Base-by-base conservation (phyloP, 2,888 invertebrate species). In the Mechanitis messenoides region DNA sequence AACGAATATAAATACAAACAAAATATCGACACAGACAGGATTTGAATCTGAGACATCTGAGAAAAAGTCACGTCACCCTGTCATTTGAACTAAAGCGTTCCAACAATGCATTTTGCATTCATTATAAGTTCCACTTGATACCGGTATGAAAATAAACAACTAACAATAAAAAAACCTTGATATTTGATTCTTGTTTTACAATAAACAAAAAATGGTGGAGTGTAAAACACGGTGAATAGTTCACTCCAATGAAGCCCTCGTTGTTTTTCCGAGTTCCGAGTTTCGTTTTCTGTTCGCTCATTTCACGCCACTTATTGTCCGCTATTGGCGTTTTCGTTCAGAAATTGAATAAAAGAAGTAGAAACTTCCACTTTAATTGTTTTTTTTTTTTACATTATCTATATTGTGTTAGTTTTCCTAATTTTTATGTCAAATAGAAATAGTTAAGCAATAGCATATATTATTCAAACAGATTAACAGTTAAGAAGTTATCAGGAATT, bases 271-370 rank as follows among this genome's bases (percentile, higher is more conserved):
- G 66, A 71, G 72, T 74, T 71, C 66, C 66, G 69, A 63, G 58
- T 69, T 64, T 58, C 69, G 63, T 53, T 64, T 62, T 69, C 69
- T 72, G 62, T 73, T 68, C 74, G 68, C 73, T 76, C 72, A 74
- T 80, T 80, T 76, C 73, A 77, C 69, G 73, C 68, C 67, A 62
- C 66, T 73, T 71, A 79, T 80, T 79, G 78, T 79, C 72, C 74
- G 66, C 67, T 74, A 60, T 60, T 53, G 58, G 60, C 57, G 46
- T 76, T 74, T 74, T 71, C 50, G 50, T 50, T 50, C 31, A 50
- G 31, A 31, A 31, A 11, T 50, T 50, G 2, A 50, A 12, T 28
- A 7, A 4, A 28, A 20, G 20, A 47, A 47, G 7, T 47, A n/a
- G 12, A 2, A 28, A 28, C 28, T 38, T 38, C 1, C 4, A 7